Conservation (phyloP, 2,113 vertebrate species). For the Calonectris borealis region DNA sequence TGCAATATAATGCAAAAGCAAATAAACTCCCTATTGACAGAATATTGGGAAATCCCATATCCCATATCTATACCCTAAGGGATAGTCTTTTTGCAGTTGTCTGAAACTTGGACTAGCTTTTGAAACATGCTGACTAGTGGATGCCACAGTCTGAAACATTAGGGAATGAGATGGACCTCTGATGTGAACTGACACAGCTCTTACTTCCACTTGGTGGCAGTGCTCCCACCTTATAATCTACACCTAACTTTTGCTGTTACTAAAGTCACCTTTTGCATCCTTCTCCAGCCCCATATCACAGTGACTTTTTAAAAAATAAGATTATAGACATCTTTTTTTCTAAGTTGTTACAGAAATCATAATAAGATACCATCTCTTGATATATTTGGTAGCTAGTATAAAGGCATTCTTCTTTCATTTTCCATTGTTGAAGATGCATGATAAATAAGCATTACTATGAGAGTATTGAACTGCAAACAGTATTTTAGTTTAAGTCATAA, state of each 20-base stretch:
- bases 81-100: background rate
- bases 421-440: background rate
- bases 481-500: background rate
- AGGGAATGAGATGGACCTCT: background rate
- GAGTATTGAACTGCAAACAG: background rate
- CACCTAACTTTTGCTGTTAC: background rate
- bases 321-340: background rate
- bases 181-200: background rate
- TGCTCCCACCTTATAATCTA: background rate
- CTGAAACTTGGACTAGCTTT: background rate
- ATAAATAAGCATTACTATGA: background rate
- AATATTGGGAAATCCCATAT: background rate
- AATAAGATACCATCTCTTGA: background rate
- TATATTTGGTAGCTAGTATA: background rate
- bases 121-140: background rate
- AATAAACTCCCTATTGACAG: background rate
- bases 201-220: conserved; percentile 21
- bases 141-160: background rate
- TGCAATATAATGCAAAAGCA: background rate
- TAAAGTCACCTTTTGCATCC: background rate
- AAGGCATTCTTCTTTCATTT: background rate
- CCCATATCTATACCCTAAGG: background rate
- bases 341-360: background rate
- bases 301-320: background rate
- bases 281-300: background rate